Conservation (phyloP, 2,113 vertebrate genomes). For the Dasypus novemcinctus region DNA sequence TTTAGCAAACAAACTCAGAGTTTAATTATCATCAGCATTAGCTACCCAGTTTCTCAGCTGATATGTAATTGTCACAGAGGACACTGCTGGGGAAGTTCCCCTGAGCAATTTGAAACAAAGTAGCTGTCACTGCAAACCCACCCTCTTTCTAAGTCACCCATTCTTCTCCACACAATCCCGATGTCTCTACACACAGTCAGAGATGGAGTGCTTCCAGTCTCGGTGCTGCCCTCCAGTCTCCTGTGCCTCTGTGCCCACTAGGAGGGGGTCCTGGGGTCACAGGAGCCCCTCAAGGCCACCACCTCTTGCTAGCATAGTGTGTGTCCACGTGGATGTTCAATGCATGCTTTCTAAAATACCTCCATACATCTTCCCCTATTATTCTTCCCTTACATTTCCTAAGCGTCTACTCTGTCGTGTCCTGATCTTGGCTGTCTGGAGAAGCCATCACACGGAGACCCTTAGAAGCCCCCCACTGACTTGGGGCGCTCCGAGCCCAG, state of each 20-base stretch:
- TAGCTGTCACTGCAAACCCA: neutral
- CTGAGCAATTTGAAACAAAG: neutral
- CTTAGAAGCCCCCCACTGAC: too few relatives aligned
- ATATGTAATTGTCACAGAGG: neutral
- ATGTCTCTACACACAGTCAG: neutral
- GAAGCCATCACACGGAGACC: neutral
- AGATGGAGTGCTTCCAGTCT: neutral
- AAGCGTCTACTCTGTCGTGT: too few relatives aligned
- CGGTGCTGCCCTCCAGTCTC: accelerated
- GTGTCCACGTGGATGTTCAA: neutral
- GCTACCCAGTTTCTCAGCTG: too few relatives aligned
- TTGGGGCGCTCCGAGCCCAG: accelerated
- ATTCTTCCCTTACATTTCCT: neutral
- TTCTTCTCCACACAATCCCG: neutral
- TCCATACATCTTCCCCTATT: neutral
- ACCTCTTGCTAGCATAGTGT: neutral
- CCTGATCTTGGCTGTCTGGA: neutral
- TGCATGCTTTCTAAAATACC: neutral
- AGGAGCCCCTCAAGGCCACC: neutral
- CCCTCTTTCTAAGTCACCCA: neutral
- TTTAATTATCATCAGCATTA: neutral
- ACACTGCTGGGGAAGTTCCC: neutral
- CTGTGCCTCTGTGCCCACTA: neutral
- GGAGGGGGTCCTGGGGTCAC: neutral
- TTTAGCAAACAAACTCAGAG: too few relatives aligned